phyloP scores from a whole-genome alignment of 2,888 invertebrate genomes.

The Synanthedon myopaeformis region DNA sequence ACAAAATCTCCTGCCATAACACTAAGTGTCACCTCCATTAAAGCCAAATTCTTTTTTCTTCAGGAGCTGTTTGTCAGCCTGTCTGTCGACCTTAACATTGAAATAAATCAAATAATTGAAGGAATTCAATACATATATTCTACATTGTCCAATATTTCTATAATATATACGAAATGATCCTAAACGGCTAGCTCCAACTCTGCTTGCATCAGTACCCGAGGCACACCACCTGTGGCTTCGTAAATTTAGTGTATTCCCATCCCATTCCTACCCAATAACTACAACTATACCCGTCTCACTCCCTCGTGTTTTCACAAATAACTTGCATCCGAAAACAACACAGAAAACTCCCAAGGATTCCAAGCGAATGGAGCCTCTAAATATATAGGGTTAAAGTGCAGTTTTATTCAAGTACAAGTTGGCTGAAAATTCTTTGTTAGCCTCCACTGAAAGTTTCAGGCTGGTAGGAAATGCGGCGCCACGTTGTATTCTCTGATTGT shows the following conservation, averaged over 20 bases:
- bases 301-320: slow-evolving; percentile 66
- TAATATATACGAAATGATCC: too few species aligned
- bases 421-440: slow-evolving; percentile 46
- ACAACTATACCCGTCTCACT: slow-evolving; percentile 29
- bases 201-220: slow-evolving; percentile 47
- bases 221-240: slow-evolving; percentile 69
- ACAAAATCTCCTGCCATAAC: too few species aligned
- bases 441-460: slow-evolving; percentile 49
- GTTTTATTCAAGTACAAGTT: slow-evolving; percentile 13
- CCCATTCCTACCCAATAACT: slow-evolving; percentile 24
- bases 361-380: slow-evolving; percentile 23
- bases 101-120: too few species aligned
- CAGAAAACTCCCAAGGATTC: slow-evolving; percentile 42
- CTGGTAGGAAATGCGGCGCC: slow-evolving; percentile 49
- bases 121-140: too few species aligned
- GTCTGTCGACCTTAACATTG: too few species aligned
- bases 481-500: slow-evolving; percentile 60
- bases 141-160: too few species aligned
- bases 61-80: too few species aligned
- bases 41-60: too few species aligned
- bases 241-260: slow-evolving; percentile 62
- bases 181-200: slow-evolving; percentile 14
- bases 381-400: slow-evolving; percentile 12
- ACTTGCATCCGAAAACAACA: slow-evolving; percentile 68
- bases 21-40: too few species aligned